Evolutionary conservation across 1,140 invertebrate species (phyloP).

Genomic region (Reticulitermes speratus): DNA sequence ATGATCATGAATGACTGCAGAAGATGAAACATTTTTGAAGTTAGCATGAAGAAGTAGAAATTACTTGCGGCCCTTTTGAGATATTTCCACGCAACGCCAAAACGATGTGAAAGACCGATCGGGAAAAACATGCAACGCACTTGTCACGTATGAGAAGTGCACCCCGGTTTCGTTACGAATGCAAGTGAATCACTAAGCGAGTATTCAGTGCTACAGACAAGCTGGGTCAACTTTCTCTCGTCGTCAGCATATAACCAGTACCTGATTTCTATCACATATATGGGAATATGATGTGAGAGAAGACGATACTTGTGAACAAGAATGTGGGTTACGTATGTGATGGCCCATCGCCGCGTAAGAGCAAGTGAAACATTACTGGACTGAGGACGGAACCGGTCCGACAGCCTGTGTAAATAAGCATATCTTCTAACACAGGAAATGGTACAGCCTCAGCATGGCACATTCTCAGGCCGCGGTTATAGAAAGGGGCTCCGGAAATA

Average conservation of each 20-base stretch:
- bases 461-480: too few species aligned
- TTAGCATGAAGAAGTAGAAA: too few species aligned
- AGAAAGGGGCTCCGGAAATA: too few species aligned
- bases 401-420: too few species aligned
- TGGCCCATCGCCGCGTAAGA: not conserved
- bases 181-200: not conserved
- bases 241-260: not conserved
- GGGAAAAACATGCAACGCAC: not conserved
- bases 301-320: not conserved
- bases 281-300: not conserved
- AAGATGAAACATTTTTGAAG: too few species aligned
- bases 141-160: not conserved
- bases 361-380: conserved; percentile 14
- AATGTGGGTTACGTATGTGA: not conserved
- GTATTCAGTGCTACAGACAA: not conserved
- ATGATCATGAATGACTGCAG: too few species aligned
- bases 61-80: too few species aligned
- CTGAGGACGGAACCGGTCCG: not conserved
- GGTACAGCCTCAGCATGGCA: too few species aligned
- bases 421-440: too few species aligned
- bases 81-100: too few species aligned
- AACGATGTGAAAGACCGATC: not conserved
- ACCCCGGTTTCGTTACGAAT: not conserved
- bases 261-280: not conserved
- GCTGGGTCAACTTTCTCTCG: not conserved